Base-by-base conservation (phyloP, 2,888 invertebrate species). In the Oligia latruncula region DNA sequence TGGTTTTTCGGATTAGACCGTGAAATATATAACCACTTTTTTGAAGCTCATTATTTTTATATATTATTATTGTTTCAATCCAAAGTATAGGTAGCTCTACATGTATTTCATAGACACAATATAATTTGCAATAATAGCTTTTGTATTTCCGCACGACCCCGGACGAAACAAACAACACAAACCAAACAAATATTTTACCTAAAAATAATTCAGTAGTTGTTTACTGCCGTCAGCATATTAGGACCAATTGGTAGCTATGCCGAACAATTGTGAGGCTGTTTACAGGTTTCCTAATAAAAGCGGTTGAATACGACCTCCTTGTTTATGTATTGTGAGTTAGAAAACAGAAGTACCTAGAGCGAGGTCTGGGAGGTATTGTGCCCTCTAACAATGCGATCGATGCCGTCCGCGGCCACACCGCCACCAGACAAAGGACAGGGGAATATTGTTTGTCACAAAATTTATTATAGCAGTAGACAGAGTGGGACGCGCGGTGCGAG, bases 381-480 rank as follows among this genome's bases (percentile, higher is more conserved):
- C 83, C 86, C 70, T 73, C 77, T 77, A 87, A 85, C 85, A 85
- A 85, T 85, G 74, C 90, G 93, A 94, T 94, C 95, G 95, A 95
- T 95, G 94, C 92, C 91, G 92, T 91, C 90, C 92, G 88, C 92
- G 91, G 90, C 90, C 80, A 76, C 82, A 79, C 40, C 81, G 79
- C 76, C 58, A 65, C 76, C 95, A 94, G 94, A 96, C 96, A 96
- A 96, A 95, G 94, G 95, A 93, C 92, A 92, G 86, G 93, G 94
- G 95, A 95, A 96, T 96, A 96, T 96, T 96, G 96, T 96, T 96
- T 96, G 96, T 95, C 94, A 95, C 94, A 94, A 96, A 96, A 96
- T 96, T 96, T 96, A 96, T 96, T 96, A 95, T 93, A 92, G 94
- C 93, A 90, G 91, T 91, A 91, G 93, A 92, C 91, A 91, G 90